Base-by-base conservation (phyloP, 2,888 invertebrate species). In the Temnothorax ravouxi region DNA sequence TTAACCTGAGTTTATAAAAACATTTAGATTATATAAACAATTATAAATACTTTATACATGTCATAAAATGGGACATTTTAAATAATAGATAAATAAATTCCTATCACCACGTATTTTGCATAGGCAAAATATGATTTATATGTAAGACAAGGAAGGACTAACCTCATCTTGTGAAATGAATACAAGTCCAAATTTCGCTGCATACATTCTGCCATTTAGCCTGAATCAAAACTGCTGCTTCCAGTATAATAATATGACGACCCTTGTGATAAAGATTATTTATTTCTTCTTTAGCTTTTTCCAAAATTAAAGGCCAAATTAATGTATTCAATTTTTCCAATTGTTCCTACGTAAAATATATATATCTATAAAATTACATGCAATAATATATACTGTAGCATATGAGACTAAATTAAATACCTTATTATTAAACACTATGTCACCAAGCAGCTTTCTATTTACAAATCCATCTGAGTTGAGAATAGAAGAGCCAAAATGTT, bases 111-210 rank as follows among this genome's bases (percentile, higher is more conserved):
- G 47, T 44, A 61, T 41, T 34, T 34, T 18, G 81, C 50, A 76
- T 56, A 34, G 3, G 6, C 8, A 21, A 59, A 67, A 62, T 25
- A 47, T n/a, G 41, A 34, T 34, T 47, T 83, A 62, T 80, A 29
- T 38, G 4, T 54, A 13, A 67, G 1, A 38, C 1, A 50, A 41
- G 34, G 34, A 25, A 9, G 29, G 15, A 82, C 61, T 87, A 89
- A 98, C 98, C 96, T 99, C 99, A 34, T 97, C 96, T 11, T 96
- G 96, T 3, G 99, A 98, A 83, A 99, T 96, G 86, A n/a, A 99
- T 97, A 89, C 98, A 97, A 0, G 98, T 96, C 99, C 99, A 99
- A 59, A 99, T 96, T 96, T 99, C 99, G 94, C 99, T 98, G 89
- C 98, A 98, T 92, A 96, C 95, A 2, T 95, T 92, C 91, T 98